Evolutionary conservation across 2,797 vertebrate species (phyloP).

Genomic region (Cirrhinus mrigala): DNA sequence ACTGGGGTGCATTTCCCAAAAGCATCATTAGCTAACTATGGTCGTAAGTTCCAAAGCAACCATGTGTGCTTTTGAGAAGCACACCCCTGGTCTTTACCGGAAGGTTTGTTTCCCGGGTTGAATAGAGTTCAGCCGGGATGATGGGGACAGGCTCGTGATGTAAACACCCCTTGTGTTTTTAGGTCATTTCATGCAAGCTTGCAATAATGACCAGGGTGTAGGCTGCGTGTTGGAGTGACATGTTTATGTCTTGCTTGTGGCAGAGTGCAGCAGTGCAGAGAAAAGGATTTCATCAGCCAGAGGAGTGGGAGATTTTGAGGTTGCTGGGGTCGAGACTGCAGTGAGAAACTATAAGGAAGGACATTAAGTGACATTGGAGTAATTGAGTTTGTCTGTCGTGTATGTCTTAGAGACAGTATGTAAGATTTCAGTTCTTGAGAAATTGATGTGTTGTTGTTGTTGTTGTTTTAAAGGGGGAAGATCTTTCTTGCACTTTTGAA

Average conservation of each 20-base stretch:
- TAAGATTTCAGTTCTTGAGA: neutral
- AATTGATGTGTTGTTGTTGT: too few species aligned
- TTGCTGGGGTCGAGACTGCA: constrained; percentile 1
- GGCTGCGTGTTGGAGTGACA: constrained; percentile 62
- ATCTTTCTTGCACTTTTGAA: neutral
- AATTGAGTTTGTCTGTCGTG: neutral
- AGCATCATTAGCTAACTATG: too few species aligned
- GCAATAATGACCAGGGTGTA: constrained; percentile 67
- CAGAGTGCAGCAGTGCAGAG: constrained; percentile 49
- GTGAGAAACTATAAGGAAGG: neutral
- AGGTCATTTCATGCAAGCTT: constrained; percentile 64
- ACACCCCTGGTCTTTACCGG: neutral
- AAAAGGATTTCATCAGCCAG: constrained; percentile 57
- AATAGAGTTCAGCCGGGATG: neutral
- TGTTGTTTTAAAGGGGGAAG: neutral
- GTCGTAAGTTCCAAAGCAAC: too few species aligned
- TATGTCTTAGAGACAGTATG: neutral
- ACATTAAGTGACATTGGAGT: neutral
- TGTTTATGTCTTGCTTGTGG: constrained; percentile 64
- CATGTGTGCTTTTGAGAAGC: too few species aligned
- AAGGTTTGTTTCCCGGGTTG: constrained; percentile 3
- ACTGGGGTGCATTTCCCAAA: too few species aligned
- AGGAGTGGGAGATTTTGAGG: neutral
- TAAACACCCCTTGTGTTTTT: constrained; percentile 8
- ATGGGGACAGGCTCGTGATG: constrained; percentile 8